Percentiles rank a stretch among this genome's conserved stretches.
Conservation (phyloP, 2,113 vertebrate genomes). For the Sceloporus tristichus region DNA sequence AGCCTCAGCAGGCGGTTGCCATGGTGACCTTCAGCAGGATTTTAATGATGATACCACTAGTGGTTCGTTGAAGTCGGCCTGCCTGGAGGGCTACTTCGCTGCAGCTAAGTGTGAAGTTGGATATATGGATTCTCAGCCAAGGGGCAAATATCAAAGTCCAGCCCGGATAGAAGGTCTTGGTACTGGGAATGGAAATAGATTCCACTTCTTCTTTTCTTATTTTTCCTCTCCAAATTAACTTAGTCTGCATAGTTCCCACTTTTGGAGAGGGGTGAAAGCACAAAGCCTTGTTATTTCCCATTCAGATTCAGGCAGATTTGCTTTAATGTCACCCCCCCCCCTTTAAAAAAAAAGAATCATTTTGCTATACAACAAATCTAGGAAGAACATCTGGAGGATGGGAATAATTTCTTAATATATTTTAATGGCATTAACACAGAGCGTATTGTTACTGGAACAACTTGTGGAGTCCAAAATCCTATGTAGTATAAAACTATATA, state of each 20-base stretch:
- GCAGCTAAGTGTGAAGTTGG: conserved; percentile 86
- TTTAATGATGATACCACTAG: conserved; percentile 95
- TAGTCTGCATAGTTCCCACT: conserved; percentile 47
- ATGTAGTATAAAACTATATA: neutral
- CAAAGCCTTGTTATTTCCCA: conserved; percentile 45
- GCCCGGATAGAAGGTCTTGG: conserved; percentile 79
- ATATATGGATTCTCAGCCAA: conserved; percentile 79
- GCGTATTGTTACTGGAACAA: conserved; percentile 31
- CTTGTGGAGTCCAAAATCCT: conserved; percentile 21
- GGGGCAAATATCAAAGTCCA: conserved; percentile 84
- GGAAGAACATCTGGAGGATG: conserved; percentile 2
- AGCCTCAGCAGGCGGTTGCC: conserved; percentile 95
- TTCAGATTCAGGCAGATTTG: conserved; percentile 33
- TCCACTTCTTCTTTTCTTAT: conserved; percentile 15
- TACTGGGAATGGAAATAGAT: conserved; percentile 71
- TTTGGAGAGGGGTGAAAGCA: conserved; percentile 42
- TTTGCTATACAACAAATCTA: conserved; percentile 23
- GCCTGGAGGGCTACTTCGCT: conserved; percentile 87
- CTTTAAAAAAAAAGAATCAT: conserved; percentile 50
- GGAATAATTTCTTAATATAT: conserved; percentile 23
- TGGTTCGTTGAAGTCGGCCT: conserved; percentile 90
- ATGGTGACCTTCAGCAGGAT: conserved; percentile 94
- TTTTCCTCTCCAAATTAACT: conserved; percentile 48
- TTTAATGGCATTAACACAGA: neutral
- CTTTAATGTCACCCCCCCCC: conserved; percentile 15